These are phyloP conservation scores for Chloropsis cyanopogon DNA, from an alignment of 2,113 vertebrate species.

Conservation along the genomic window DNA sequence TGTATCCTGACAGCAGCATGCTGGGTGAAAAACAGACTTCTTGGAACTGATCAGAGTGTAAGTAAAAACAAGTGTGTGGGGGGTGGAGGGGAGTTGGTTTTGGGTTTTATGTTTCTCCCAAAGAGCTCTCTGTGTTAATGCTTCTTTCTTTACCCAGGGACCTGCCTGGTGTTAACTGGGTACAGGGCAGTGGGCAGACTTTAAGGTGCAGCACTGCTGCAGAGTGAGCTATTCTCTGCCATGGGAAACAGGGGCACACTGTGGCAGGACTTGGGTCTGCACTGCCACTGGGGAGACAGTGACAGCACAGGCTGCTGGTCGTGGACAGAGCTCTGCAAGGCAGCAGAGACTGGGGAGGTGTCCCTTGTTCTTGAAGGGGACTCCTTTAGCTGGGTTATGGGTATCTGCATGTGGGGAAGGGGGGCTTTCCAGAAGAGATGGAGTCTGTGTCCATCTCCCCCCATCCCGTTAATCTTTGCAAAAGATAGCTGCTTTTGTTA, in stretches of 20 bases:
- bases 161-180: neutral
- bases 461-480: neutral
- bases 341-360: neutral
- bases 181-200: neutral
- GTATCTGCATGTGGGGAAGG: neutral
- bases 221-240: neutral
- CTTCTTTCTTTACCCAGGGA: neutral
- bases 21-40: constrained; percentile 58
- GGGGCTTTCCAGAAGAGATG: neutral
- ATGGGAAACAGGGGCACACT: neutral
- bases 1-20: constrained; percentile 62
- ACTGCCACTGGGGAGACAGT: neutral
- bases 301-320: neutral
- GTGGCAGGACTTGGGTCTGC: neutral
- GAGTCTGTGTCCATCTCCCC: neutral
- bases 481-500: neutral
- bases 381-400: neutral
- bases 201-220: neutral
- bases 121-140: neutral
- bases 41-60: constrained; percentile 57
- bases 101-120: neutral
- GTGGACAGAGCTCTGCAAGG: neutral
- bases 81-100: neutral
- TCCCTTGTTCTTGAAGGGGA: neutral
- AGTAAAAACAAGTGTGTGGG: constrained; percentile 43